A percentile compares a stretch with the other conserved stretches of the same genome.
Conservation (phyloP, 2,888 invertebrate genomes). For the Lasioglossum malachurum region DNA sequence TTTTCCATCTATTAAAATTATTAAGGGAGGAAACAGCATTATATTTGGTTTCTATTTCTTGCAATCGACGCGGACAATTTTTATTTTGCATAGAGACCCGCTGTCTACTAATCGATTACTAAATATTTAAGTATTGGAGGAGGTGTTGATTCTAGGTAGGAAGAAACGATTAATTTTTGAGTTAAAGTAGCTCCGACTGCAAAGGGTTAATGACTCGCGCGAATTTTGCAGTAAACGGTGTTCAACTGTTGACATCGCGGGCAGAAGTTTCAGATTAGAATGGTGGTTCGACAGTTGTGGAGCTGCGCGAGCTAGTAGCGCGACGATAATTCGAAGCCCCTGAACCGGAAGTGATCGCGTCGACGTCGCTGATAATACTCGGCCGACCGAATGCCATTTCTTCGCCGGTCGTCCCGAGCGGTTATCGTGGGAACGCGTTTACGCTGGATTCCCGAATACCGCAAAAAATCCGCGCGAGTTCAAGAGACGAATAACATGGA, state of each 20-base stretch:
- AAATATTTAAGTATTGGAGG: no score
- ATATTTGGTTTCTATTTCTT: no score
- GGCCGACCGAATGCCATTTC: constrained; percentile 22
- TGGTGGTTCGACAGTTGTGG: neutral
- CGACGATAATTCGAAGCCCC: neutral
- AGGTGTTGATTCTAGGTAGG: no score
- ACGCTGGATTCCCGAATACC: constrained; percentile 17
- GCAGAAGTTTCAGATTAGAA: neutral
- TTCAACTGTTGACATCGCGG: neutral
- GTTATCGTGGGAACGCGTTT: constrained; percentile 50
- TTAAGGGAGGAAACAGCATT: no score
- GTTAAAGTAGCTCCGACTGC: no score
- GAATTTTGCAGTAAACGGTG: no score
- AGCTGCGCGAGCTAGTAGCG: neutral
- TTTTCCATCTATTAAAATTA: no score
- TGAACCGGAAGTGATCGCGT: constrained; percentile 22
- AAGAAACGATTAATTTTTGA: no score
- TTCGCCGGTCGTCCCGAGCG: neutral
- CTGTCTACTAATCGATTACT: no score
- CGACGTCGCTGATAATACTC: constrained; percentile 5
- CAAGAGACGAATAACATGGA: constrained; percentile 12
- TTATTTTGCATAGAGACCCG: no score
- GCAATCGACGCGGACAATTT: no score
- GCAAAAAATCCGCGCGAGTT: constrained; percentile 28
- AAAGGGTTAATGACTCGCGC: no score